Conservation (phyloP, 2,797 vertebrate genomes). For the Rhabdomys pumilio region DNA sequence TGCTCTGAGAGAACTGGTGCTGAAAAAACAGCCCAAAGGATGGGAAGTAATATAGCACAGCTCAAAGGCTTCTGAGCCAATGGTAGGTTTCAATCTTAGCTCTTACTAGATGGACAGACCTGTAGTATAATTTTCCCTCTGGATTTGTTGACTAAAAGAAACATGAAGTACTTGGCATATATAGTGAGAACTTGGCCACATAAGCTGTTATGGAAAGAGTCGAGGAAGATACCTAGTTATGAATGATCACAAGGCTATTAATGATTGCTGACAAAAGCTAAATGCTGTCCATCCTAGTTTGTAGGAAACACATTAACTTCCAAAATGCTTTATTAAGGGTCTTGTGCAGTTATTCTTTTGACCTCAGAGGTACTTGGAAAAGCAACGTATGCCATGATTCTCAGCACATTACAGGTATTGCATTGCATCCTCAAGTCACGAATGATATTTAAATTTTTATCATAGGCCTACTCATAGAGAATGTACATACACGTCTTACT, state of each 20-base stretch:
- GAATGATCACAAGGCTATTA: neutral
- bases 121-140: neutral
- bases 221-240: neutral
- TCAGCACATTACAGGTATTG: neutral
- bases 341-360: constrained; percentile 70
- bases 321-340: constrained; percentile 33
- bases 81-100: neutral
- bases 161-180: neutral
- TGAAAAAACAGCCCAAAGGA: neutral
- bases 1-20: neutral
- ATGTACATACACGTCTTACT: constrained; percentile 3
- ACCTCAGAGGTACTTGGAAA: constrained; percentile 38
- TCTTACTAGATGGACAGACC: neutral
- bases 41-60: neutral
- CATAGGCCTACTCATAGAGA: neutral
- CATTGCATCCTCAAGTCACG: neutral
- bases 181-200: neutral
- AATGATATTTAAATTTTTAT: constrained; percentile 34
- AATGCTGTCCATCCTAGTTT: neutral
- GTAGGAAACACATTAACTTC: constrained; percentile 29
- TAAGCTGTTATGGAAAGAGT: neutral
- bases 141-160: neutral
- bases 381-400: neutral
- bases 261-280: constrained; percentile 52
- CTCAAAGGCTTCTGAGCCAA: neutral